A percentile compares a stretch with the other conserved stretches of the same genome.
phyloP scores from a whole-genome alignment of 2,888 invertebrate species.

The Tiphia femorata region DNA sequence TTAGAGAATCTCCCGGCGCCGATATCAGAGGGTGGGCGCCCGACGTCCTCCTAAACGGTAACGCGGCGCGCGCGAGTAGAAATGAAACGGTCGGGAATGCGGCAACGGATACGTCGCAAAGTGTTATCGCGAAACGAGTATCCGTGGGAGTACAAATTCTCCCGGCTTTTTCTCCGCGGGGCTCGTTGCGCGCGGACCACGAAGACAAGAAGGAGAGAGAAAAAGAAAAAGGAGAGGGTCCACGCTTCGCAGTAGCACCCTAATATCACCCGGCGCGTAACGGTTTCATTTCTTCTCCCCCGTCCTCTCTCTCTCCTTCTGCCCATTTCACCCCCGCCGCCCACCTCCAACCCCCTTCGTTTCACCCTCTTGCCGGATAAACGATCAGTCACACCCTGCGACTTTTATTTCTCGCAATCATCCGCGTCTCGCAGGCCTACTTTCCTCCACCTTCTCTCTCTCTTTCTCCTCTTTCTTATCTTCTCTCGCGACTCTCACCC shows the following conservation, averaged over 20 bases:
- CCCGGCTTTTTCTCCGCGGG: constrained; percentile 26
- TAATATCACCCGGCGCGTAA: constrained; percentile 51
- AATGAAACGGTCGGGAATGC: constrained; percentile 58
- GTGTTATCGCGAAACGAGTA: constrained; percentile 46
- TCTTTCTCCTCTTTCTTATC: constrained; percentile 11
- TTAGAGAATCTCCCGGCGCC: constrained; percentile 23
- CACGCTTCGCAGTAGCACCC: constrained; percentile 33
- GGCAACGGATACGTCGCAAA: constrained; percentile 34
- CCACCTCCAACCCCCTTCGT: background rate
- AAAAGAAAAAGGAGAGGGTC: constrained; percentile 14
- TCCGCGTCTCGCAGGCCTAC: constrained; percentile 49
- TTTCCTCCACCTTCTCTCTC: constrained; percentile 26
- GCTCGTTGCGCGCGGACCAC: constrained; percentile 1
- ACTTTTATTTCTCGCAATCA: constrained; percentile 64
- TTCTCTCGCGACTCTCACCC: constrained; percentile 9
- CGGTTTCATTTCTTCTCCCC: constrained; percentile 46
- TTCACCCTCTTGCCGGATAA: constrained; percentile 38
- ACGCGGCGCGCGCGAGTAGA: constrained; percentile 35
- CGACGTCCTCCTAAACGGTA: no score
- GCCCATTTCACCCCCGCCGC: background rate
- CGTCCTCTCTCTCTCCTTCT: constrained; percentile 26
- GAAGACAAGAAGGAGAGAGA: constrained; percentile 13
- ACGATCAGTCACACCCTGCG: constrained; percentile 65
- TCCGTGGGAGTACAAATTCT: constrained; percentile 43
- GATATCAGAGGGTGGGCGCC: no score